phyloP scores from a whole-genome alignment of 1,140 invertebrate species.

The Oncopodura yosiiana region DNA sequence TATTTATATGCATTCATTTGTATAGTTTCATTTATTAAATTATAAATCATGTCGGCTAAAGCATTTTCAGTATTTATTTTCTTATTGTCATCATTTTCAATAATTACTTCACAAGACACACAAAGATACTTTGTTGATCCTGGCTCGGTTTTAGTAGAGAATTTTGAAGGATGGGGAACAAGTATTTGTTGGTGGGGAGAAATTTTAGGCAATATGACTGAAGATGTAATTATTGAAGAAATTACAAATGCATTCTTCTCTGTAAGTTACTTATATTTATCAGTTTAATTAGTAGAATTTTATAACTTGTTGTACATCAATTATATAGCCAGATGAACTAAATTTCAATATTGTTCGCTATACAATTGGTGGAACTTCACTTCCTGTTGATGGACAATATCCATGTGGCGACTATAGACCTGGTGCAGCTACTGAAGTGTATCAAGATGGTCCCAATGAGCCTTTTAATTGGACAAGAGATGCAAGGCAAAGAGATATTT shows the following conservation, averaged over 20 bases:
- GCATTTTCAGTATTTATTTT: no score
- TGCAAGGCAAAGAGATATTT: conserved; percentile 13
- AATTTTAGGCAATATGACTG: conserved; percentile 23
- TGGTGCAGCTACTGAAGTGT: conserved; percentile 30
- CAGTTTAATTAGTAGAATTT: background rate
- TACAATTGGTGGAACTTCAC: conserved; percentile 30
- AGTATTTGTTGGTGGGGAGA: conserved; percentile 26
- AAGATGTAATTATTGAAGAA: conserved; percentile 22
- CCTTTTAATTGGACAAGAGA: conserved; percentile 26
- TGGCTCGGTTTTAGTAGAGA: background rate
- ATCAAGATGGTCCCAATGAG: conserved; percentile 17
- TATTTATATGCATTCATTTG: no score
- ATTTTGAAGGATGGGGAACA: conserved; percentile 24
- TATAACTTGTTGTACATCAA: background rate
- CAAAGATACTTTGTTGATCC: conserved; percentile 13
- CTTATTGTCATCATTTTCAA: no score
- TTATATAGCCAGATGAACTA: conserved; percentile 22
- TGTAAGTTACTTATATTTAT: conserved; percentile 10
- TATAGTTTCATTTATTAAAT: no score
- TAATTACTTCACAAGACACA: no score
- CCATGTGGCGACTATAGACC: conserved; percentile 20
- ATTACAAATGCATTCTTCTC: conserved; percentile 27
- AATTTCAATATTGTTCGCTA: conserved; percentile 32
- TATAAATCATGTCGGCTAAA: no score
- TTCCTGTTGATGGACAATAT: conserved; percentile 9